phyloP scores from a whole-genome alignment of 2,888 invertebrate species.

The Lepetodrilus schrolli region DNA sequence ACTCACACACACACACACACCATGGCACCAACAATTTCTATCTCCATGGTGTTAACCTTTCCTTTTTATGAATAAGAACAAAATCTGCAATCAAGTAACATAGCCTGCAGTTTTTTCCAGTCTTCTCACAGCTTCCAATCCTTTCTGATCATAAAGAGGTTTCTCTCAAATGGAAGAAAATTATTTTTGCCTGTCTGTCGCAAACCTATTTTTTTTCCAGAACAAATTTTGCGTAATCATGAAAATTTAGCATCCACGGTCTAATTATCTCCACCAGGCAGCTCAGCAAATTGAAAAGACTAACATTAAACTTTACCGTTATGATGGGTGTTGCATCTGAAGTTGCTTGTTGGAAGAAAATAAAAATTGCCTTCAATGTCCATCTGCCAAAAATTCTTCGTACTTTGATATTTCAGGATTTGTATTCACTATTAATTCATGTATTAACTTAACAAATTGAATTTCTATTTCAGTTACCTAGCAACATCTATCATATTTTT shows the following conservation, averaged over 20 bases:
- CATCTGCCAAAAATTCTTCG: no score
- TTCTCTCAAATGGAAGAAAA: not conserved
- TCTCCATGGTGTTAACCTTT: not conserved
- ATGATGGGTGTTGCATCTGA: not conserved
- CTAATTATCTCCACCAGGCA: slow-evolving; percentile 8
- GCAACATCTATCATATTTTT: no score
- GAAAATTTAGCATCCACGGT: slow-evolving; percentile 16
- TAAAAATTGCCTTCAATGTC: no score
- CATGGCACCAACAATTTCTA: not conserved
- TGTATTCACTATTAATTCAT: no score
- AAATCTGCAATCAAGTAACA: slow-evolving; percentile 20
- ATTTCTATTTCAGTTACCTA: no score
- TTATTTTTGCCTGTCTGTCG: slow-evolving; percentile 12
- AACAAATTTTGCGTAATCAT: slow-evolving; percentile 9
- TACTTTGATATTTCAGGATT: no score
- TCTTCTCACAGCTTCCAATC: slow-evolving; percentile 18
- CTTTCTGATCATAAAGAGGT: slow-evolving; percentile 1
- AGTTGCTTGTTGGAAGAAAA: slow-evolving; percentile 16
- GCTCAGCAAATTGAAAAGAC: slow-evolving; percentile 4
- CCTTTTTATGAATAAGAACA: slow-evolving; percentile 12
- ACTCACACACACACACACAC: not conserved
- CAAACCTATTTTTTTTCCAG: slow-evolving; percentile 9
- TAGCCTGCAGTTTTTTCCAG: slow-evolving; percentile 11
- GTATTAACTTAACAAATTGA: no score
- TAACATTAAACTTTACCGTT: slow-evolving; percentile 1